Conservation (phyloP, 2,113 vertebrate genomes). For the Puntigrus tetrazona region DNA sequence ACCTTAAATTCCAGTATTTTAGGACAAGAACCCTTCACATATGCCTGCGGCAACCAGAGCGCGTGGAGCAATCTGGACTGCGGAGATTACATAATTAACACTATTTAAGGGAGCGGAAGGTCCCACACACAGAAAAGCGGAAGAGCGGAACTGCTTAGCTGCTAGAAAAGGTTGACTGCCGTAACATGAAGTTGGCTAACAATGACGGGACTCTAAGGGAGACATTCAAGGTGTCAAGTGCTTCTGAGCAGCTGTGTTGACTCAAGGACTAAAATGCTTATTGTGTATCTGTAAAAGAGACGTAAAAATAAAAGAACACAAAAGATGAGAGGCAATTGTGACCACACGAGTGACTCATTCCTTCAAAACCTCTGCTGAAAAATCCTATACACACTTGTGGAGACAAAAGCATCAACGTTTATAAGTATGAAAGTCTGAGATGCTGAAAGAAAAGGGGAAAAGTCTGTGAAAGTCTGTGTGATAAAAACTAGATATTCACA, state of each 20-base stretch:
- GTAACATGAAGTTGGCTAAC: not conserved
- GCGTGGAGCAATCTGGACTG: not conserved
- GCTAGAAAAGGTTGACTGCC: not conserved
- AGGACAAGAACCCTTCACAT: not conserved
- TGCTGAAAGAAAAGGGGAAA: not conserved
- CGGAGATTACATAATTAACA: conserved; percentile 18
- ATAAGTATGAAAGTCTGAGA: not conserved
- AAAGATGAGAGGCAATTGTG: not conserved
- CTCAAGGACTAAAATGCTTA: conserved; percentile 4
- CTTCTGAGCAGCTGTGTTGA: conserved; percentile 21
- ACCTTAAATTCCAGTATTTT: not conserved
- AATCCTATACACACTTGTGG: not conserved
- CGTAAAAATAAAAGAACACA: conserved; percentile 31
- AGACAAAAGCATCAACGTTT: not conserved
- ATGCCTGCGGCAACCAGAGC: not conserved
- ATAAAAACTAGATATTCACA: not conserved
- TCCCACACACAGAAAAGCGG: not conserved
- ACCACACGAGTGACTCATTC: conserved; percentile 21
- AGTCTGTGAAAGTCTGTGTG: not conserved
- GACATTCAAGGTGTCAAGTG: not conserved
- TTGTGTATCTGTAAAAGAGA: conserved; percentile 27
- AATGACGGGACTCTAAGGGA: not conserved
- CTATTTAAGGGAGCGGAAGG: not conserved
- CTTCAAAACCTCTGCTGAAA: not conserved
- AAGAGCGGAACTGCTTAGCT: conserved; percentile 1